phyloP scores from a whole-genome alignment of 2,888 invertebrate genomes.

The Nemapogon koenigi region DNA sequence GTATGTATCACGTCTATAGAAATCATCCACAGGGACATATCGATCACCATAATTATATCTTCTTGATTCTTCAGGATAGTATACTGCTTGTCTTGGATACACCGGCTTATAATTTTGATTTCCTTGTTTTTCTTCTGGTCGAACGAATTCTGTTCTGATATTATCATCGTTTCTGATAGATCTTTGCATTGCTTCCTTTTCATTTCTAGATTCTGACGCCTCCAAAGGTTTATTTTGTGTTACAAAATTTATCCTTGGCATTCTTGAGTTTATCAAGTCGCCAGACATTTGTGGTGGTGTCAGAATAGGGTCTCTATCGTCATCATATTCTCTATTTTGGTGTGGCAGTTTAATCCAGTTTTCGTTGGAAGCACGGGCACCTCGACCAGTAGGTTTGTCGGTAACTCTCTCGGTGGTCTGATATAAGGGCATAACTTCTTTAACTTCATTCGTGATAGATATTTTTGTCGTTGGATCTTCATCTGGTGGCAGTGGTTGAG shows the following conservation, averaged over 20 bases:
- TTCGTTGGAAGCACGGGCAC: conserved; percentile 64
- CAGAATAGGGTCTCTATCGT: conserved; percentile 43
- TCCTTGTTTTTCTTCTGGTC: conserved; percentile 43
- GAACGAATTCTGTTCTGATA: conserved; percentile 50
- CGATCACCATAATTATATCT: conserved; percentile 46
- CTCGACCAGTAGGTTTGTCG: conserved; percentile 63
- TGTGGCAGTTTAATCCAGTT: conserved; percentile 69
- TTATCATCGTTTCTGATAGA: conserved; percentile 39
- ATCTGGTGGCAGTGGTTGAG: conserved; percentile 40
- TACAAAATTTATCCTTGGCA: conserved; percentile 71
- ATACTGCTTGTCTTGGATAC: conserved; percentile 52
- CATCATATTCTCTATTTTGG: conserved; percentile 40
- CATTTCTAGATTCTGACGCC: conserved; percentile 55
- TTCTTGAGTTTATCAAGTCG: conserved; percentile 62
- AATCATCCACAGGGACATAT: conserved; percentile 40
- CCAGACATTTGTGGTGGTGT: conserved; percentile 60
- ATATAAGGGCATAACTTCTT: conserved; percentile 32
- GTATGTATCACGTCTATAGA: conserved; percentile 48
- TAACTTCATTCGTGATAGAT: conserved; percentile 40
- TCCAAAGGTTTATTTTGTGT: conserved; percentile 66
- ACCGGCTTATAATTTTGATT: conserved; percentile 42
- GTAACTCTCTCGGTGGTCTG: conserved; percentile 51
- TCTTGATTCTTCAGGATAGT: conserved; percentile 53
- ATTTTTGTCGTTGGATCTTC: conserved; percentile 50
- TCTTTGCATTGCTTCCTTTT: conserved; percentile 53